Conservation (phyloP, 2,888 invertebrate species). For the Parthenolecanium corni region DNA sequence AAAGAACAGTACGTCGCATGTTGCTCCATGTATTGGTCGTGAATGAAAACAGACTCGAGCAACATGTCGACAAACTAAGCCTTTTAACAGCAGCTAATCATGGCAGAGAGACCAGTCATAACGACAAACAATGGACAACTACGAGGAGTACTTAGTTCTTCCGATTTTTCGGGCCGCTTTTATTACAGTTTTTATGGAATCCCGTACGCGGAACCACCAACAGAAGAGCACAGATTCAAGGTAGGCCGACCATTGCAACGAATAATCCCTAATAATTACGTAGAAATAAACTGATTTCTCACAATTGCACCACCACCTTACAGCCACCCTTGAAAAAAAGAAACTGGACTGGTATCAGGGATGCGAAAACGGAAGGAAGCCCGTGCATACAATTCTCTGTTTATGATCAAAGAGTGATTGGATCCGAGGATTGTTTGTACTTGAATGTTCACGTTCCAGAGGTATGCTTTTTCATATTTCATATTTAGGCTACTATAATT, state of each 20-base stretch:
- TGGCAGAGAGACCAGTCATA: not conserved
- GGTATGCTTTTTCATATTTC: slow-evolving; percentile 28
- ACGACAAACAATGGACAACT: slow-evolving; percentile 3
- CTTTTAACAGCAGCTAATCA: no score
- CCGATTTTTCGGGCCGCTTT: not conserved
- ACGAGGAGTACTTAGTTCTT: not conserved
- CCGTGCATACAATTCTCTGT: not conserved
- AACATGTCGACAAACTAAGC: no score
- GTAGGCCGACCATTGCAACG: not conserved
- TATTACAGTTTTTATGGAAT: slow-evolving; percentile 7
- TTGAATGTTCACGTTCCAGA: slow-evolving; percentile 81
- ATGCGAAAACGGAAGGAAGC: not conserved
- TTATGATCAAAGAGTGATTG: not conserved
- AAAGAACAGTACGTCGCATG: no score
- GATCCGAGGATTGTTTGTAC: slow-evolving; percentile 86
- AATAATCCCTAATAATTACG: no score
- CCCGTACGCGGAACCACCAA: slow-evolving; percentile 7
- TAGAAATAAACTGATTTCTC: no score
- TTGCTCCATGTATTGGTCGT: no score
- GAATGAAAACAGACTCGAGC: no score
- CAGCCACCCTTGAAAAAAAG: slow-evolving; percentile 1
- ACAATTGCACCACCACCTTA: not conserved
- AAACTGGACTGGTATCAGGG: not conserved
- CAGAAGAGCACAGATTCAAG: not conserved
- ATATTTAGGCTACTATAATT: no score